phyloP scores from a whole-genome alignment of 2,113 vertebrate genomes.

The Galbula dea region DNA sequence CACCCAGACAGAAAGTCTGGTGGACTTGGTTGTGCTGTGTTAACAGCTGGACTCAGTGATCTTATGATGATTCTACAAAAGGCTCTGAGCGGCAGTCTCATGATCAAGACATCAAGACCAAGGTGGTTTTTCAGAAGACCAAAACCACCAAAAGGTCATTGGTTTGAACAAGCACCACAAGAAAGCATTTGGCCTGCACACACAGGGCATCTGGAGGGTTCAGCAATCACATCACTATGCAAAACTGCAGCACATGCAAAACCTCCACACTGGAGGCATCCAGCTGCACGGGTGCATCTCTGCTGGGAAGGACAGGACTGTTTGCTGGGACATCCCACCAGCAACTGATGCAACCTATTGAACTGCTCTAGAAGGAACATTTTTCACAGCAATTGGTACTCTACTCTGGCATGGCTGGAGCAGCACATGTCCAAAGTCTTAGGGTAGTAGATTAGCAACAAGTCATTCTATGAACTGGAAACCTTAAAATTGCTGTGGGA shows the following conservation, averaged over 20 bases:
- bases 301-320: neutral
- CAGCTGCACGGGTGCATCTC: neutral
- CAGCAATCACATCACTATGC: rapidly evolving
- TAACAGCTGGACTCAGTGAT: no score
- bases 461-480: neutral
- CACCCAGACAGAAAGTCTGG: neutral
- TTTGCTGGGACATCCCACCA: neutral
- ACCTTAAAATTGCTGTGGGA: neutral
- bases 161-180: neutral
- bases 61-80: neutral
- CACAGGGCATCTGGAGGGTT: neutral
- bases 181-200: neutral
- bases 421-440: neutral
- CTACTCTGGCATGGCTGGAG: neutral
- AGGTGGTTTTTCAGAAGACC: neutral
- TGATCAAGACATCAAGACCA: neutral
- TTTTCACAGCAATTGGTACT: neutral
- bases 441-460: neutral
- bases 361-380: neutral
- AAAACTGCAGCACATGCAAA: neutral
- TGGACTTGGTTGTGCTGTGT: no score
- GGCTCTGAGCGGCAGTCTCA: neutral
- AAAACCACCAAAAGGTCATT: neutral
- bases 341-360: neutral
- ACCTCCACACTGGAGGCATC: neutral